Base-by-base conservation (phyloP, 1,140 invertebrate genomes). In the Cydia amplana region DNA sequence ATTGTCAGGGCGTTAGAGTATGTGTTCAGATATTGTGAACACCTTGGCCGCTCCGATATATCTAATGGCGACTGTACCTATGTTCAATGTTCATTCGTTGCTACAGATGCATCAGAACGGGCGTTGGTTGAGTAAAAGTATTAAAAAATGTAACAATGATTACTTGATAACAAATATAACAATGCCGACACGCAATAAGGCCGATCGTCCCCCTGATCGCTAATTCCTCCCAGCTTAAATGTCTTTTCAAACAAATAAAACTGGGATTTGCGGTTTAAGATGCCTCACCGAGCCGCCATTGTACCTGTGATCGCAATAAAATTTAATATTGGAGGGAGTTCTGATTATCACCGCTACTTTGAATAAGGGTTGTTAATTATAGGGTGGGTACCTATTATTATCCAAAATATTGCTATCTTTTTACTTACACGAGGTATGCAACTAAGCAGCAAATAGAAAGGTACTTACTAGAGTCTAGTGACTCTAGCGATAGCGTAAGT, bases 201-300 rank as follows among this genome's bases (percentile, higher is more conserved):
- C 32, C 65, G n/a, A 1, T 9, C 55, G n/a, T 23, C 55, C 55
- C 55, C 55, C 65, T 32, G 60, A 65, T 65, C 64, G 28, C 32
- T 70, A 70, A 70, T 70, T 70, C 65, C 65, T 40, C 65, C 65
- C 77, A 70, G 76, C 72, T 63, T 20, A 77, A 75, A 82, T 83
- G 82, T 83, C 80, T 83, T 85, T 85, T 82, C 73, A 74, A 85
- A 83, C 81, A 85, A 85, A 87, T 87, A 84, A 84, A 86, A 83
- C 79, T 83, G 75, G 75, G 76, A 60, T 78, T 76, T 20, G 64
- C 70, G 73, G 73, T 32, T 40, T 75, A 75, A 36, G 65, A 32
- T 40, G 28, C 6, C 28, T 32, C 28, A 12, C 28, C 28, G 32
- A 18, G 65, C 64, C 32, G 28, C 18, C 32, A 43, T 36, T 70